phyloP scores from a whole-genome alignment of 2,113 vertebrate species.

The Ictidomys tridecemlineatus region DNA sequence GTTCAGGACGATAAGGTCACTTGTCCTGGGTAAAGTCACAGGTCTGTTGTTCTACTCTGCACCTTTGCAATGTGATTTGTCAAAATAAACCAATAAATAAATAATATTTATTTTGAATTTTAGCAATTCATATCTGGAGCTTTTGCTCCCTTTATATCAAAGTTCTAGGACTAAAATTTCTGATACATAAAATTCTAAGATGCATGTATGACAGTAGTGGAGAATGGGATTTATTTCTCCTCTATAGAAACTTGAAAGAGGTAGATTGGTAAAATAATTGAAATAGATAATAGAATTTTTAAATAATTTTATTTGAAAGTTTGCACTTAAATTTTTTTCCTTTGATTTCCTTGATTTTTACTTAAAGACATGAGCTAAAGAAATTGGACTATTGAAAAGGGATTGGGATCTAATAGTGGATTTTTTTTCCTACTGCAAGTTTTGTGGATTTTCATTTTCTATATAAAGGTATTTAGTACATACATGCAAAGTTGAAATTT shows the following conservation, averaged over 20 bases:
- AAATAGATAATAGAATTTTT: not conserved
- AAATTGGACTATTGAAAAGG: not conserved
- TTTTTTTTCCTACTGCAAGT: not conserved
- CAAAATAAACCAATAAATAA: not conserved
- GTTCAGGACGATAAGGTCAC: slow-evolving; percentile 93
- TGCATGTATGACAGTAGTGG: not conserved
- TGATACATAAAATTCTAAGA: not conserved
- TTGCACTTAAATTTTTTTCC: slow-evolving; percentile 13
- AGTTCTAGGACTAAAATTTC: not conserved
- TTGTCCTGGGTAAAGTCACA: slow-evolving; percentile 95
- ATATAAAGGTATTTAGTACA: not conserved
- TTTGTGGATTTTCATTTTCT: not conserved
- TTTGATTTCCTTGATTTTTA: not conserved
- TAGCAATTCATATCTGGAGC: not conserved
- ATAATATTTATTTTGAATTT: not conserved
- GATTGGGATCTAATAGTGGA: not conserved
- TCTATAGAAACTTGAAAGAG: not conserved
- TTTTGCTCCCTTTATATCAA: not conserved
- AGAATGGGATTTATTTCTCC: not conserved
- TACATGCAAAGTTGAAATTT: not conserved
- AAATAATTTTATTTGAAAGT: not conserved
- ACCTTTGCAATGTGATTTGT: not conserved
- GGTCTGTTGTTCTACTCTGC: slow-evolving; percentile 84
- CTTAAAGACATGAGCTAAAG: not conserved
- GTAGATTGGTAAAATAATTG: not conserved